phyloP scores from a whole-genome alignment of 2,113 vertebrate species.

The Glaucomys volans region DNA sequence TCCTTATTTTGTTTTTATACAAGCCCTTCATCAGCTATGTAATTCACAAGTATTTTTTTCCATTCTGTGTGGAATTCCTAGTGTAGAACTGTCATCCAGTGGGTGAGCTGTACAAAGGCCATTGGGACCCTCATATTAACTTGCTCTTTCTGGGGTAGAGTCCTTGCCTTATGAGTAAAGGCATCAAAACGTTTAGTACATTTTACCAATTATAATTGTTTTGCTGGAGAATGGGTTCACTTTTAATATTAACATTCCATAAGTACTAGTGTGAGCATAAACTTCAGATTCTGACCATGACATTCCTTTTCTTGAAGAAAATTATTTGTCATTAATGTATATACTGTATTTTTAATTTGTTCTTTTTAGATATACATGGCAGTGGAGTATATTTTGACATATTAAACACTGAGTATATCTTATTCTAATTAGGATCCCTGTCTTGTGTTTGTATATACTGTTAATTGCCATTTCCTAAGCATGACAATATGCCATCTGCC shows the following conservation, averaged over 20 bases:
- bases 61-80: neutral
- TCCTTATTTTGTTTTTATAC: neutral
- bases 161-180: neutral
- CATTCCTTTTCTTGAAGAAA: slow-evolving; percentile 29
- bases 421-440: no score
- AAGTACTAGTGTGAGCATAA: neutral
- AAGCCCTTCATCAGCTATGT: neutral
- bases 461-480: neutral
- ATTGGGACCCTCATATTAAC: neutral
- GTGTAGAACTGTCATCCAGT: neutral
- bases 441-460: no score
- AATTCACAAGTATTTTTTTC: neutral
- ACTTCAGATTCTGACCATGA: neutral
- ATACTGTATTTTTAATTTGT: neutral
- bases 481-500: neutral
- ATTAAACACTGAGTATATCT: no score
- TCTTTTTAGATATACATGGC: no score
- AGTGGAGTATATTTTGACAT: no score
- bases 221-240: neutral
- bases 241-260: neutral
- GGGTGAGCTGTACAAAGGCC: neutral
- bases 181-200: neutral
- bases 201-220: slow-evolving; percentile 9
- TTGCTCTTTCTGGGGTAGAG: neutral
- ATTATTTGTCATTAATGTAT: neutral